Base-by-base conservation (phyloP, 1,140 invertebrate genomes). In the Procambarus virginalis region DNA sequence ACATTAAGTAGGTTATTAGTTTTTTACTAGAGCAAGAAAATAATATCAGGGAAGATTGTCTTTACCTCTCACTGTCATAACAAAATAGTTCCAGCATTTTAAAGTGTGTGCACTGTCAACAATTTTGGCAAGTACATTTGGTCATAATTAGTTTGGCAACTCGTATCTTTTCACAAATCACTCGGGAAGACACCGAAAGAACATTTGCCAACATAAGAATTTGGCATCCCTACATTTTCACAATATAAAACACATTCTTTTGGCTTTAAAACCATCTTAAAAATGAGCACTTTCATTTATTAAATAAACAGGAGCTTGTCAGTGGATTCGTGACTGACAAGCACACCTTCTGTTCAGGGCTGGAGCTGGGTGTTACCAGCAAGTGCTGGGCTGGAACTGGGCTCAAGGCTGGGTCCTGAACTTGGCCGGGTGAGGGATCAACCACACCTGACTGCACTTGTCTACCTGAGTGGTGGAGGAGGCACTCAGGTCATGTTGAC, bases 1-100 rank as follows among this genome's bases (percentile, higher is more conserved):
- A 89, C 88, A 89, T 84, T 89, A 78, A 84, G 75, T 89, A 88
- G 86, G 68, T 88, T 88, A 88, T 75, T 58, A 86, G 73, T 60
- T 88, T 88, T 34, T 80, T 78, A 89, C 73, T 83, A 89, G 75
- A 76, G 60, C 68, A 89, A 89, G 81, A 76, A 84, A 89, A 89
- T 12, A 55, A 55, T 12, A 55, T 34, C 34, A 84, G 60, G 75
- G 51, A 76, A 78, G 88, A 89, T 89, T 89, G 88, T 89, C 88
- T 84, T 84, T 64, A 76, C 81, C 88, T 60, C 81, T 78, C 51
- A 60, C 76, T 58, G 55, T 79, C 55, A 48, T 78, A 78, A 86
- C 51, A 78, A 86, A 78, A 78, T 86, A 78, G 76, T 60, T 78
- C 55, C 76, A 60, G 64, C 5, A 83, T 70, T 55, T 9, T 55